phyloP scores from a whole-genome alignment of 2,888 invertebrate genomes.

The Dendrolimus pini region DNA sequence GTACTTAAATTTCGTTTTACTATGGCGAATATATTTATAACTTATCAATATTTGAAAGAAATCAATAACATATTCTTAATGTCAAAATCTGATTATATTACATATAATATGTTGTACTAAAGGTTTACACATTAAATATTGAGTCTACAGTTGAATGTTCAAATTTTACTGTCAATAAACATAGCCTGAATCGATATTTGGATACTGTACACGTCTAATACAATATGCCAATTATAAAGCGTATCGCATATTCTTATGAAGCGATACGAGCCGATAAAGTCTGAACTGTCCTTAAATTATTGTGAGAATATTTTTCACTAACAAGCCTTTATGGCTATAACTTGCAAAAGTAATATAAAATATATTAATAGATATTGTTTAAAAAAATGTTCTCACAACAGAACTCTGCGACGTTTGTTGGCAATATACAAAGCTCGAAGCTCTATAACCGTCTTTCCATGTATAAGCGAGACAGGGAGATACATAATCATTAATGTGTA shows the following conservation, averaged over 20 bases:
- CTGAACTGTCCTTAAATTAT: background rate
- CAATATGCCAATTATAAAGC: background rate
- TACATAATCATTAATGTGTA: background rate
- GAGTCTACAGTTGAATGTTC: too few relatives aligned
- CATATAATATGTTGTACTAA: too few relatives aligned
- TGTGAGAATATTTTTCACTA: background rate
- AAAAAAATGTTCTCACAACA: constrained; percentile 1
- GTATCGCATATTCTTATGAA: background rate
- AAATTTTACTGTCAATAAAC: too few relatives aligned
- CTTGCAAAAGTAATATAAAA: background rate
- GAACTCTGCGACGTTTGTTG: constrained; percentile 3
- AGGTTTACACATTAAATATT: too few relatives aligned
- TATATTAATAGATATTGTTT: background rate
- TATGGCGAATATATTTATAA: too few relatives aligned
- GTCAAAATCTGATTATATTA: too few relatives aligned
- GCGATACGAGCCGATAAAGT: background rate
- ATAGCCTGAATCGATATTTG: too few relatives aligned
- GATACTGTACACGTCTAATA: too few relatives aligned
- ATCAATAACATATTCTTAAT: too few relatives aligned
- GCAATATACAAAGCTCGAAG: constrained; percentile 8
- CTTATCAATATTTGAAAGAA: too few relatives aligned
- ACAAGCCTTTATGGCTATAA: too few relatives aligned
- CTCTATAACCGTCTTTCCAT: background rate
- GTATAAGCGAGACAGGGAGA: background rate
- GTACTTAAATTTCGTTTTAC: too few relatives aligned